phyloP scores from a whole-genome alignment of 2,888 invertebrate species.

The Argyresthia albistria region DNA sequence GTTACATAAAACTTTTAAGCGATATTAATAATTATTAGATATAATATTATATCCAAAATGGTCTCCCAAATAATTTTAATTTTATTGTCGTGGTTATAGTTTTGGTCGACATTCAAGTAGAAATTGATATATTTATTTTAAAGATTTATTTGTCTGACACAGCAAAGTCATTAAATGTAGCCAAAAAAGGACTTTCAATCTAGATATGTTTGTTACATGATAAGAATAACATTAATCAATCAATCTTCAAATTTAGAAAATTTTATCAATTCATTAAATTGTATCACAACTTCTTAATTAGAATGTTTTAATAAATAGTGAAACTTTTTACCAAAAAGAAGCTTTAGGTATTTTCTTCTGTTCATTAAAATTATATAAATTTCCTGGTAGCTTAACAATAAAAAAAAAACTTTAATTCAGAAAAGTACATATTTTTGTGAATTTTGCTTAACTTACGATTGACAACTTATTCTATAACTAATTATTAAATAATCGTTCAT shows the following conservation, averaged over 20 bases:
- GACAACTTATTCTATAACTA: constrained; percentile 40
- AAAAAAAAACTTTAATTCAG: not conserved
- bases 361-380: not conserved
- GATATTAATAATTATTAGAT: too few species aligned
- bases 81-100: constrained; percentile 9
- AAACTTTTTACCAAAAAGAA: too few species aligned
- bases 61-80: constrained; percentile 7
- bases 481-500: constrained; percentile 24
- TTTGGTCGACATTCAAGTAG: not conserved
- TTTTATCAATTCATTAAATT: not conserved
- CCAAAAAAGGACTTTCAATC: constrained; percentile 10
- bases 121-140: constrained; percentile 13
- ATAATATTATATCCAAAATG: constrained; percentile 7
- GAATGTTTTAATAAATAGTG: not conserved
- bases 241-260: not conserved
- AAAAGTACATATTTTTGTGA: constrained; percentile 10
- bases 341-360: not conserved
- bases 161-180: constrained; percentile 40
- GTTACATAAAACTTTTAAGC: too few species aligned
- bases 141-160: constrained; percentile 67
- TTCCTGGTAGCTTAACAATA: too few species aligned
- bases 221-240: not conserved
- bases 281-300: constrained; percentile 2
- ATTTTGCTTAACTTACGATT: constrained; percentile 56
- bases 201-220: constrained; percentile 12